These are phyloP conservation scores for Microplitis demolitor DNA, from an alignment of 1,140 invertebrate species.

Conservation along the genomic window DNA sequence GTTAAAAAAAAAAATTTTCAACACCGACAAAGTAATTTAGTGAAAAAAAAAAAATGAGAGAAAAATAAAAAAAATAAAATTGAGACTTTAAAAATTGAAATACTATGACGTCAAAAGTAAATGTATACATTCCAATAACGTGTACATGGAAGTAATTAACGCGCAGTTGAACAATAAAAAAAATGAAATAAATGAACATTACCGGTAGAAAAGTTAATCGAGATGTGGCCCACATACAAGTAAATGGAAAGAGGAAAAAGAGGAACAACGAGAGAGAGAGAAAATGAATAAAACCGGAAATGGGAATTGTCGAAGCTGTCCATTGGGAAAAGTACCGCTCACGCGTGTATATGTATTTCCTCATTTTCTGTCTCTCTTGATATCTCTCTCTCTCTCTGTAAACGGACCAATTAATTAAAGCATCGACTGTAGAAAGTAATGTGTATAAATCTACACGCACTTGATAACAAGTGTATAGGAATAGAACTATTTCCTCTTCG, in stretches of 20 bases:
- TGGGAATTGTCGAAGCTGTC: not conserved
- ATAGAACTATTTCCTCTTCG: too few species aligned
- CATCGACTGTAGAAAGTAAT: not conserved
- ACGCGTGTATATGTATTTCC: not conserved
- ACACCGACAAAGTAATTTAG: too few species aligned
- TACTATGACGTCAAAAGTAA: not conserved
- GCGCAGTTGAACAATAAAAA: not conserved
- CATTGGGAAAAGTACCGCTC: not conserved
- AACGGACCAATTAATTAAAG: constrained; percentile 1
- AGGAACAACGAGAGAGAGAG: not conserved
- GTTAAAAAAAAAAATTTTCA: too few species aligned
- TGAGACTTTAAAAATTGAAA: too few species aligned
- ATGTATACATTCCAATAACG: not conserved
- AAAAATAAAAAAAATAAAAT: too few species aligned
- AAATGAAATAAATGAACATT: not conserved
- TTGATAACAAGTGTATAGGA: too few species aligned
- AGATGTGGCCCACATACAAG: not conserved
- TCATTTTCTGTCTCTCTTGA: not conserved
- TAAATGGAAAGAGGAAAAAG: not conserved
- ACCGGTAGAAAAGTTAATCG: not conserved
- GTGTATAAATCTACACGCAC: too few species aligned
- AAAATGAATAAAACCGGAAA: not conserved
- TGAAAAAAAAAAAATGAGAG: too few species aligned
- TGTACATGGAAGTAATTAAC: not conserved
- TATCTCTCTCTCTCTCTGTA: not conserved